These are phyloP conservation scores for Emydoidea blandingii DNA, from an alignment of 2,797 vertebrate species.

Conservation along the genomic window DNA sequence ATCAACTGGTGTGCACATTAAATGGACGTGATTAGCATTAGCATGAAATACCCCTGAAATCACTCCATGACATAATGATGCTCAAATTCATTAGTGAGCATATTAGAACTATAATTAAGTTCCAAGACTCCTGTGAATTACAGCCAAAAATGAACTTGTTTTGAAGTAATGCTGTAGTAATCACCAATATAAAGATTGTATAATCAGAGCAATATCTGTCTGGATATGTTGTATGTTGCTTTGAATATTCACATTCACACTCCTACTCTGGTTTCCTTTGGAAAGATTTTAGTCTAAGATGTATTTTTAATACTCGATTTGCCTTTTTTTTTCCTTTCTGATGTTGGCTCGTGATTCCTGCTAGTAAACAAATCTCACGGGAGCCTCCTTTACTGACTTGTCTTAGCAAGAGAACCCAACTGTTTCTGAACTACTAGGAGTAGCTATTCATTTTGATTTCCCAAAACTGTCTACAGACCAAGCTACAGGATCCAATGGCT, in stretches of 20 bases:
- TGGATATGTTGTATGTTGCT: not conserved
- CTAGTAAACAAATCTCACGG: not conserved
- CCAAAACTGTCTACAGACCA: not conserved
- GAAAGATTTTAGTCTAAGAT: not conserved
- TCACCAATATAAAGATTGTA: not conserved
- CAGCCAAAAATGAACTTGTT: conserved; percentile 26
- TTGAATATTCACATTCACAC: not conserved
- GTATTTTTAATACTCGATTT: not conserved
- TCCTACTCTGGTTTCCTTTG: not conserved
- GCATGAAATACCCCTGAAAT: conserved; percentile 52
- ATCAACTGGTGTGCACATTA: conserved; percentile 7
- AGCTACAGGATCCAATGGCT: not conserved
- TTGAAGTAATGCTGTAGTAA: not conserved
- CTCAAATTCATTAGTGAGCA: conserved; percentile 65
- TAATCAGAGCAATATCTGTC: not conserved
- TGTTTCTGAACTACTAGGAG: not conserved
- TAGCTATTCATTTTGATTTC: not conserved
- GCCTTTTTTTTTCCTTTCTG: not conserved
- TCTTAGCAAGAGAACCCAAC: not conserved
- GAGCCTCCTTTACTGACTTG: not conserved
- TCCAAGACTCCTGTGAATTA: conserved; percentile 10
- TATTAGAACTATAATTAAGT: conserved; percentile 70
- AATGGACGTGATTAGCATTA: conserved; percentile 56
- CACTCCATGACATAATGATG: conserved; percentile 56
- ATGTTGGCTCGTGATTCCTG: not conserved